Percentiles rank a stretch among this genome's conserved stretches.
phyloP scores from a whole-genome alignment of 35 echinoderm and acorn worm species.

The Holothuria glaberrima region DNA sequence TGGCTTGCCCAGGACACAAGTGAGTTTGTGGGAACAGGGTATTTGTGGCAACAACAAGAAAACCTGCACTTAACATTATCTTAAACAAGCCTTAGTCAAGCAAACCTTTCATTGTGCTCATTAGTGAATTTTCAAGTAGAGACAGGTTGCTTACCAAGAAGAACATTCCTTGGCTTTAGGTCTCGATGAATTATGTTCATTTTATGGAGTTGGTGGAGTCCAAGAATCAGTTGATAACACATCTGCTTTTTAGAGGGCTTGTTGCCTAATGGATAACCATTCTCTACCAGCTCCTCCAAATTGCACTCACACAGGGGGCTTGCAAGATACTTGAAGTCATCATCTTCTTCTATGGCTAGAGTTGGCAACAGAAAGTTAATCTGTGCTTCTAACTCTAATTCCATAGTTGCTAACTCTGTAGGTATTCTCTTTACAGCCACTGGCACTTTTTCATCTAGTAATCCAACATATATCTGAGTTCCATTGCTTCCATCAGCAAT shows the following conservation, averaged over 20 bases:
- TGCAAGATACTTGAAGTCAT: conserved; percentile 11
- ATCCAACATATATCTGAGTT: background rate
- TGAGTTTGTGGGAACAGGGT: too few species aligned
- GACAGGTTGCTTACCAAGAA: conserved; percentile 25
- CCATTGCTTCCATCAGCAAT: conserved; percentile 35
- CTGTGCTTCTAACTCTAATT: background rate
- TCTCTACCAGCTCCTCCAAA: conserved; percentile 2
- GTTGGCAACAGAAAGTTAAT: background rate
- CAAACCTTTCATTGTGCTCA: too few species aligned
- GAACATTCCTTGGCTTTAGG: conserved; percentile 38
- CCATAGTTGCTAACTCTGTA: background rate
- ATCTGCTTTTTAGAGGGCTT: background rate
- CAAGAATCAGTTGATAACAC: conserved; percentile 27
- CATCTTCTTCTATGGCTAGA: background rate
- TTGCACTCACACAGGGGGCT: conserved; percentile 34
- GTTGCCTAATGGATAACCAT: background rate
- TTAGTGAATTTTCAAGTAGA: too few species aligned
- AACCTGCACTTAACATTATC: too few species aligned
- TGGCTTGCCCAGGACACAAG: too few species aligned
- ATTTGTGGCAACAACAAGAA: too few species aligned
- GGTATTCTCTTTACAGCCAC: conserved; percentile 11
- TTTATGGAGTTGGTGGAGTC: background rate
- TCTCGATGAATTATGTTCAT: conserved; percentile 6
- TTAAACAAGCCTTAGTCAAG: too few species aligned
- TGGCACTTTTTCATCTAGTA: background rate